Evolutionary conservation across 1,140 invertebrate genomes (phyloP).

Genomic region (Ceratina calcarata): DNA sequence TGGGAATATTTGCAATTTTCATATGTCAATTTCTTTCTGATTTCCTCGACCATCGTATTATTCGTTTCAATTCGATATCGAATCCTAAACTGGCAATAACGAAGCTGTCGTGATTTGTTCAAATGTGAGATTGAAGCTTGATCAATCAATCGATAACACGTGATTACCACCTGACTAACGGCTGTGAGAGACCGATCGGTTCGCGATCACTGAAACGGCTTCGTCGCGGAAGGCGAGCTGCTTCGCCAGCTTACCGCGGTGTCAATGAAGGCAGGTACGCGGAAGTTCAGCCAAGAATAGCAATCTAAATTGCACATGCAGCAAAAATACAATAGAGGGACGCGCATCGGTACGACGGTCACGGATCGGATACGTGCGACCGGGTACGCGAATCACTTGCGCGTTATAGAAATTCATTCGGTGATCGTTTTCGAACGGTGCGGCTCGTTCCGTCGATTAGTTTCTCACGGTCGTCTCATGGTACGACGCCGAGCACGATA

Average conservation of each 20-base stretch:
- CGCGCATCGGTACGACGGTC: conserved; percentile 69
- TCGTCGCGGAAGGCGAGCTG: background rate
- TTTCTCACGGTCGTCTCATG: conserved; percentile 23
- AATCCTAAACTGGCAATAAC: too few relatives aligned
- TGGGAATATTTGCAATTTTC: conserved; percentile 25
- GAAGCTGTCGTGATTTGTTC: too few relatives aligned
- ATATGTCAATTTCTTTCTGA: conserved; percentile 27
- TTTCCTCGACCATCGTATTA: background rate
- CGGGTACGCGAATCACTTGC: conserved; percentile 42
- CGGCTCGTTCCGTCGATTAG: conserved; percentile 21
- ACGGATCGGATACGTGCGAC: conserved; percentile 77
- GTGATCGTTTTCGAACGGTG: conserved; percentile 30
- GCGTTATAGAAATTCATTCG: conserved; percentile 46
- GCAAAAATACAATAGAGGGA: conserved; percentile 56
- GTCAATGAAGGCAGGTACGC: conserved; percentile 73
- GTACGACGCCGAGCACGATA: too few relatives aligned
- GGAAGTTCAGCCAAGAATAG: conserved; percentile 75
- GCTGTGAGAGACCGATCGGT: background rate
- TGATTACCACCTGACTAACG: background rate
- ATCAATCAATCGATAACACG: background rate
- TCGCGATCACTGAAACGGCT: background rate
- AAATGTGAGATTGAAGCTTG: too few relatives aligned
- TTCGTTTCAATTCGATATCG: conserved; percentile 10
- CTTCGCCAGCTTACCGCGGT: conserved; percentile 37
- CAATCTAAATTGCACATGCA: conserved; percentile 67